These are phyloP conservation scores for Blera fallax DNA, from an alignment of 2,888 invertebrate species.

Conservation along the genomic window DNA sequence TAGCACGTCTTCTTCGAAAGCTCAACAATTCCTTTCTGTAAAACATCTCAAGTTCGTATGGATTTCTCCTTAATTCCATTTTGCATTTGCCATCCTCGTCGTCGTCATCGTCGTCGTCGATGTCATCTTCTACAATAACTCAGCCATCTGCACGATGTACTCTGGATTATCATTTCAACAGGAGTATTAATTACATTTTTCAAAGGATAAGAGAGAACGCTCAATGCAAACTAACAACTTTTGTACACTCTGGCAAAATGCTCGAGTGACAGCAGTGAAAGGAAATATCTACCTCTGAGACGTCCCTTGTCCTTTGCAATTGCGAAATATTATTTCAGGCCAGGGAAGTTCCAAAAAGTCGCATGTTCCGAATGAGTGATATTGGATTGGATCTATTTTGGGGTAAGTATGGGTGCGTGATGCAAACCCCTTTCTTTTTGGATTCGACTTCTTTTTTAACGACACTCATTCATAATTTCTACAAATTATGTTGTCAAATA, in stretches of 20 bases:
- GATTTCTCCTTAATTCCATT: neutral
- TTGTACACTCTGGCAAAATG: neutral
- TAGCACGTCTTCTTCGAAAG: neutral
- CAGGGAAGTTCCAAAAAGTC: neutral
- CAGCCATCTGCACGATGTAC: neutral
- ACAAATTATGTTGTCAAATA: constrained; percentile 45
- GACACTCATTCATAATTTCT: neutral
- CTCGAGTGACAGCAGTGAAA: neutral
- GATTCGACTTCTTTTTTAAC: neutral
- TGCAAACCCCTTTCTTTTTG: neutral
- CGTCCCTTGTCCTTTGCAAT: neutral
- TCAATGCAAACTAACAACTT: neutral
- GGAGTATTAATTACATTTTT: constrained; percentile 7
- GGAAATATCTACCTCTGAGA: neutral
- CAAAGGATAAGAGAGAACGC: neutral
- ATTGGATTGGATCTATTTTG: neutral
- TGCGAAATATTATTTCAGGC: neutral
- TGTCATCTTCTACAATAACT: neutral
- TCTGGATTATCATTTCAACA: neutral
- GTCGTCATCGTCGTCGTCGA: neutral
- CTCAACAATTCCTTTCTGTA: neutral
- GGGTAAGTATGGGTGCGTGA: neutral
- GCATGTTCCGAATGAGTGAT: neutral
- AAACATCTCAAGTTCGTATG: neutral
- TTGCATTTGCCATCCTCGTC: neutral